Percentiles rank a stretch among this genome's conserved stretches.
Evolutionary conservation across 2,113 vertebrate species (phyloP).

Genomic region (Gnathochromis pfefferi): DNA sequence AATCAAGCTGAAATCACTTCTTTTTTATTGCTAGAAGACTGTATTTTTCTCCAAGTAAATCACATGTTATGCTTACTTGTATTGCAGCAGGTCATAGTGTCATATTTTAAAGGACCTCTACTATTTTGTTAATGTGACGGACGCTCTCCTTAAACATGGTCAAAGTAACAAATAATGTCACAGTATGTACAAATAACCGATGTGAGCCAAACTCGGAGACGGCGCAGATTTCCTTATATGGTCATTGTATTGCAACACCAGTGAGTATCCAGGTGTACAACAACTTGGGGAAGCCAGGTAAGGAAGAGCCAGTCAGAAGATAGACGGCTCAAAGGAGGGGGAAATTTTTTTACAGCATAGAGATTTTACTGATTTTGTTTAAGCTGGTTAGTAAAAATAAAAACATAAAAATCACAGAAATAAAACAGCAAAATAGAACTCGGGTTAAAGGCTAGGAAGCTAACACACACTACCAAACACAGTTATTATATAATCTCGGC

Average conservation of each 20-base stretch:
- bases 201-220: not conserved
- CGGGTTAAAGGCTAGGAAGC: not conserved
- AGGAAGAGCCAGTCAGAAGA: not conserved
- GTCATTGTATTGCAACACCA: not conserved
- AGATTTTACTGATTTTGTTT: not conserved
- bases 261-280: too few relatives aligned
- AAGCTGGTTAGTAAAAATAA: not conserved
- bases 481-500: not conserved
- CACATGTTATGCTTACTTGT: not conserved
- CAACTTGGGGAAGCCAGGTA: not conserved
- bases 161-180: not conserved
- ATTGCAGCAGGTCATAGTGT: not conserved
- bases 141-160: not conserved
- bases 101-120: not conserved
- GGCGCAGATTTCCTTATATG: not conserved
- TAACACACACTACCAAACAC: not conserved
- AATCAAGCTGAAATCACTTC: not conserved
- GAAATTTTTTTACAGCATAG: not conserved
- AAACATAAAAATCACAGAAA: not conserved
- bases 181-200: not conserved
- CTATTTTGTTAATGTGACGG: not conserved
- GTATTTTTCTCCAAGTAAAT: not conserved
- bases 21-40: not conserved
- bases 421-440: not conserved
- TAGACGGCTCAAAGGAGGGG: not conserved